Evolutionary conservation across 2,113 vertebrate species (phyloP).

Genomic region (Ahaetulla prasina): DNA sequence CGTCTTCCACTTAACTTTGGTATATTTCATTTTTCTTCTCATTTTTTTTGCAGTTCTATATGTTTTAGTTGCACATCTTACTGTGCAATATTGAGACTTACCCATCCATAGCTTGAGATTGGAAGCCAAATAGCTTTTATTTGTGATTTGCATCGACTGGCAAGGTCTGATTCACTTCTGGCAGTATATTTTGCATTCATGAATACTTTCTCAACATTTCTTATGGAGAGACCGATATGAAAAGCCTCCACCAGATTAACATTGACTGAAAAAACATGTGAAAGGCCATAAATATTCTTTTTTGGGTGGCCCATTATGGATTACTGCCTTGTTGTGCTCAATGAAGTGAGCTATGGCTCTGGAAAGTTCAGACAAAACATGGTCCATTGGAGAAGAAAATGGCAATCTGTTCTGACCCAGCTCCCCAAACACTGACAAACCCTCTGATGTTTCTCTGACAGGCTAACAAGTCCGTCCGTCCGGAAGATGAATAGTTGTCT

Average conservation of each 20-base stretch:
- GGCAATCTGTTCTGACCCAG: neutral
- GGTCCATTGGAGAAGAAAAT: neutral
- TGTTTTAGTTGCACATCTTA: neutral
- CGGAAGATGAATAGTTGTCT: no score
- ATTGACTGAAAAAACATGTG: neutral
- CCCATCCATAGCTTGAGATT: neutral
- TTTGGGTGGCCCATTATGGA: neutral
- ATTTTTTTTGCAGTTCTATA: conserved; percentile 3
- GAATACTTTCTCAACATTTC: neutral
- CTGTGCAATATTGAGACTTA: neutral
- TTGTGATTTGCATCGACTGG: neutral
- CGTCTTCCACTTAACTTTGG: conserved; percentile 31
- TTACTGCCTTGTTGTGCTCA: neutral
- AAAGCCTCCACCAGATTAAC: neutral
- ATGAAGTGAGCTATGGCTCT: neutral
- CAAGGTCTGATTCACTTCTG: neutral
- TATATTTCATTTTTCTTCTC: conserved; percentile 51
- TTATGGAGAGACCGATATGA: neutral
- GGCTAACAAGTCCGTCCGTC: no score
- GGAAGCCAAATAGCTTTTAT: neutral
- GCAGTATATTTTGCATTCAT: neutral
- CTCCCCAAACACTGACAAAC: no score
- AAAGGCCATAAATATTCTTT: neutral
- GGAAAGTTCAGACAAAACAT: neutral
- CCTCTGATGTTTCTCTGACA: no score